These are phyloP conservation scores for Chrosomus eos DNA, from an alignment of 2,797 vertebrate genomes.

Conservation along the genomic window DNA sequence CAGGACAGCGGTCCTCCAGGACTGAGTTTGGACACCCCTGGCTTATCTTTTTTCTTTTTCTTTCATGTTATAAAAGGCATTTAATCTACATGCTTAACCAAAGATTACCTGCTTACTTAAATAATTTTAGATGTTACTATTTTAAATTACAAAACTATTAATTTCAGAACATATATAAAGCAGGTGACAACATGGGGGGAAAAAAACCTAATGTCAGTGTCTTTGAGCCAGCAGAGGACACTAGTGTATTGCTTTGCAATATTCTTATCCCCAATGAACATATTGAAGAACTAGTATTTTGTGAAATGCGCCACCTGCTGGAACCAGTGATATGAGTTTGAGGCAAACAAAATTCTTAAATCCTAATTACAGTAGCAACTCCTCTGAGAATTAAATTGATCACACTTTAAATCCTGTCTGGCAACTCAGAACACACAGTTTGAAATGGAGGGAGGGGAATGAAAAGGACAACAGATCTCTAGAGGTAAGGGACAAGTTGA, in stretches of 20 bases:
- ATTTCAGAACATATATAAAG: conserved; percentile 11
- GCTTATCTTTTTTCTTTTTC: background rate
- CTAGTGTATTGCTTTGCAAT: conserved; percentile 45
- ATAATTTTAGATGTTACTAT: background rate
- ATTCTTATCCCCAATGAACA: background rate
- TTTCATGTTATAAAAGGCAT: background rate
- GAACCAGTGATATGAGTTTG: background rate
- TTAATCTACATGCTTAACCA: background rate
- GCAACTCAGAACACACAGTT: conserved; percentile 16
- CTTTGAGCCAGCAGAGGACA: conserved; percentile 48
- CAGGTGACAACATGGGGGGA: background rate
- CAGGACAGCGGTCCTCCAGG: background rate
- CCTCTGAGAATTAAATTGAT: conserved; percentile 34
- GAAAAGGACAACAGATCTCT: conserved; percentile 16
- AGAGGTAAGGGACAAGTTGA: background rate
- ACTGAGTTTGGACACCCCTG: background rate
- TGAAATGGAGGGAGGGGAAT: conserved; percentile 28
- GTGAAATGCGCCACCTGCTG: conserved; percentile 21
- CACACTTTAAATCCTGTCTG: conserved; percentile 41
- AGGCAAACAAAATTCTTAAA: conserved; percentile 25
- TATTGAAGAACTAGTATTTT: background rate
- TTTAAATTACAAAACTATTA: background rate
- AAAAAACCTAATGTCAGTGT: background rate
- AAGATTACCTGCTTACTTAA: conserved; percentile 4
- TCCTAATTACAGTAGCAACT: conserved; percentile 47